phyloP scores from a whole-genome alignment of 2,888 invertebrate genomes.

The Heliconius charithonia region DNA sequence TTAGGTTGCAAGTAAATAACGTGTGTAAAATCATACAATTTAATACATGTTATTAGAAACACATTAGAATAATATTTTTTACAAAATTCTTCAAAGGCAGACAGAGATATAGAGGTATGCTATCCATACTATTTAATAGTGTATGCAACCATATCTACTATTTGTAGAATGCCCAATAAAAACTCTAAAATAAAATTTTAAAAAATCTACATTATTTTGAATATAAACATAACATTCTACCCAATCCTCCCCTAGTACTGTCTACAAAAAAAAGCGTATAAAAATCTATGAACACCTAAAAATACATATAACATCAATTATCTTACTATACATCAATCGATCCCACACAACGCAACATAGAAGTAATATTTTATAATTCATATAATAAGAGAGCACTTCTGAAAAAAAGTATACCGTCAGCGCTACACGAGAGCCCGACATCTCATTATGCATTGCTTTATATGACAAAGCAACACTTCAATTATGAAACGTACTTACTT shows the following conservation, averaged over 20 bases:
- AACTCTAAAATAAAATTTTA: too few relatives aligned
- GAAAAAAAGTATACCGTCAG: conserved; percentile 19
- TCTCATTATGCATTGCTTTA: conserved; percentile 22
- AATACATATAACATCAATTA: neutral
- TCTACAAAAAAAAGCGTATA: neutral
- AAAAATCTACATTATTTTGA: too few relatives aligned
- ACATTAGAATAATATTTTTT: too few relatives aligned
- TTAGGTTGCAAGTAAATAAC: neutral
- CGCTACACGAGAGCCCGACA: neutral
- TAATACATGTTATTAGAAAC: too few relatives aligned
- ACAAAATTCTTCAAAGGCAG: too few relatives aligned
- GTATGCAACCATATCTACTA: too few relatives aligned
- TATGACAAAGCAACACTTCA: conserved; percentile 26
- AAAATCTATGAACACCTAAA: neutral
- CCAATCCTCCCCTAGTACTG: neutral
- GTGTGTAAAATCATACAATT: neutral
- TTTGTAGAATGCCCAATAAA: too few relatives aligned
- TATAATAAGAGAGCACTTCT: conserved; percentile 9
- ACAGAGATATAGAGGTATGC: too few relatives aligned
- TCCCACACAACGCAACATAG: neutral
- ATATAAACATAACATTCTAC: neutral
- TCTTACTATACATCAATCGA: neutral
- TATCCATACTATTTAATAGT: too few relatives aligned
- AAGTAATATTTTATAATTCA: conserved; percentile 14
- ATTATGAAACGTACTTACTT: conserved; percentile 23